These are phyloP conservation scores for Sebastes hubbsi DNA, from an alignment of 2,797 vertebrate genomes.

Conservation along the genomic window DNA sequence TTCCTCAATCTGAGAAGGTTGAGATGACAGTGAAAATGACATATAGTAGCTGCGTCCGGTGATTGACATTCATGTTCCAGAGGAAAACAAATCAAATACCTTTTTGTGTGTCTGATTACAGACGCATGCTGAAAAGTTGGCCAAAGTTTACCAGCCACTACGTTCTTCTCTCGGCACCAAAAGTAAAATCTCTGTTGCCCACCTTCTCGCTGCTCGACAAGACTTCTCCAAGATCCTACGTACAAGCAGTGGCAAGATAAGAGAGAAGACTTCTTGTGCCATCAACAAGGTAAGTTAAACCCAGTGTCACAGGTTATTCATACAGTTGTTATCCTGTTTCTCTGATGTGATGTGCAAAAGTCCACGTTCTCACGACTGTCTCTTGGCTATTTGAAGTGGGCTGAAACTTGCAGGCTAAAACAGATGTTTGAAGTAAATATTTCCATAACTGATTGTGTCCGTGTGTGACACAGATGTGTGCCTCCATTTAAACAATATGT, in stretches of 20 bases:
- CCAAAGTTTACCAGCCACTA: slow-evolving; percentile 92
- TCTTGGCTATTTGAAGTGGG: neutral
- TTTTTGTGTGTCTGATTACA: slow-evolving; percentile 44
- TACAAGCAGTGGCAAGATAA: slow-evolving; percentile 92
- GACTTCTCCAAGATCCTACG: slow-evolving; percentile 96
- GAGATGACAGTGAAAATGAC: too few species aligned
- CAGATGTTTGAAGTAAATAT: neutral
- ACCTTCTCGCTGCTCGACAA: slow-evolving; percentile 92
- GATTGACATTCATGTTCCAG: neutral
- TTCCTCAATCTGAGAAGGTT: neutral
- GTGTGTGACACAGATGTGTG: neutral
- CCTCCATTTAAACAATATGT: neutral
- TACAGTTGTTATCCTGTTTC: neutral
- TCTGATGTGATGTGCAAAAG: neutral
- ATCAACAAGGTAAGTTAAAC: slow-evolving; percentile 91
- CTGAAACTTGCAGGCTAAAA: too few species aligned
- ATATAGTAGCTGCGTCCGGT: neutral
- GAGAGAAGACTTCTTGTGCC: slow-evolving; percentile 95
- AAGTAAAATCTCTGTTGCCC: slow-evolving; percentile 88
- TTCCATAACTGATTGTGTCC: neutral
- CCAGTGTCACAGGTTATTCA: neutral
- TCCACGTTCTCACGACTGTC: neutral
- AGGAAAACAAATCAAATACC: too few species aligned
- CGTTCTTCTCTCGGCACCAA: slow-evolving; percentile 86
- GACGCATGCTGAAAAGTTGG: slow-evolving; percentile 91